A percentile compares a stretch with the other conserved stretches of the same genome.
Evolutionary conservation across 1,140 invertebrate genomes (phyloP).

Genomic region (Bactericera cockerelli): DNA sequence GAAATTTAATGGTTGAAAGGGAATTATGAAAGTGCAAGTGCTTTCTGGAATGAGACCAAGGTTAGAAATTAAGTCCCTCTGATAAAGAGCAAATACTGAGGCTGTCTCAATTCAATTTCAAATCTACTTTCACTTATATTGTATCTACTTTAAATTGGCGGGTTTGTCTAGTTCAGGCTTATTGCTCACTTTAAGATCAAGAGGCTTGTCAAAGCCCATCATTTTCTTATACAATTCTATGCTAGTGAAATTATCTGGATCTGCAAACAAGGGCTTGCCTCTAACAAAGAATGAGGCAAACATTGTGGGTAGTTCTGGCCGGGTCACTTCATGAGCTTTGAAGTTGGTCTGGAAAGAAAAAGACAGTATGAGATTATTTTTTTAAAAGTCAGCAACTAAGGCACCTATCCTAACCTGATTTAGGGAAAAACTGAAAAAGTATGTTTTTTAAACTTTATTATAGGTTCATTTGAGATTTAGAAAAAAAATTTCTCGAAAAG

Average conservation of each 20-base stretch:
- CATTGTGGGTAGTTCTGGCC: constrained; percentile 62
- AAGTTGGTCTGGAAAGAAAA: constrained; percentile 48
- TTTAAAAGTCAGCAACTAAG: not conserved
- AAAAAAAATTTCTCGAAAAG: too few relatives aligned
- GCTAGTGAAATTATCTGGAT: constrained; percentile 47
- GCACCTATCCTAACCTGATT: too few relatives aligned
- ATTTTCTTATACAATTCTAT: constrained; percentile 59
- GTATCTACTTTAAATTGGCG: not conserved
- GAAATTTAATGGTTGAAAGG: too few relatives aligned
- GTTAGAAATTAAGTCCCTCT: too few relatives aligned
- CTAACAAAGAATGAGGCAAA: constrained; percentile 62
- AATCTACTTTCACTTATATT: not conserved
- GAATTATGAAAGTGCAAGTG: too few relatives aligned
- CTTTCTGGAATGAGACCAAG: too few relatives aligned
- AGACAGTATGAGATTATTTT: too few relatives aligned
- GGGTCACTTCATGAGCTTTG: constrained; percentile 51
- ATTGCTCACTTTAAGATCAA: constrained; percentile 47
- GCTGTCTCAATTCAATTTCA: too few relatives aligned
- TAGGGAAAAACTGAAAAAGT: too few relatives aligned
- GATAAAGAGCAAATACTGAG: too few relatives aligned
- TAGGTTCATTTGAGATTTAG: too few relatives aligned
- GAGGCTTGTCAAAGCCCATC: constrained; percentile 80
- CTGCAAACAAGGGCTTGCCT: constrained; percentile 56
- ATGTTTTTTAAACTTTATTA: too few relatives aligned
- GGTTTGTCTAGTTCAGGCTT: not conserved